Conservation (phyloP, 2,797 vertebrate genomes). For the Arctocebus calabarensis region DNA sequence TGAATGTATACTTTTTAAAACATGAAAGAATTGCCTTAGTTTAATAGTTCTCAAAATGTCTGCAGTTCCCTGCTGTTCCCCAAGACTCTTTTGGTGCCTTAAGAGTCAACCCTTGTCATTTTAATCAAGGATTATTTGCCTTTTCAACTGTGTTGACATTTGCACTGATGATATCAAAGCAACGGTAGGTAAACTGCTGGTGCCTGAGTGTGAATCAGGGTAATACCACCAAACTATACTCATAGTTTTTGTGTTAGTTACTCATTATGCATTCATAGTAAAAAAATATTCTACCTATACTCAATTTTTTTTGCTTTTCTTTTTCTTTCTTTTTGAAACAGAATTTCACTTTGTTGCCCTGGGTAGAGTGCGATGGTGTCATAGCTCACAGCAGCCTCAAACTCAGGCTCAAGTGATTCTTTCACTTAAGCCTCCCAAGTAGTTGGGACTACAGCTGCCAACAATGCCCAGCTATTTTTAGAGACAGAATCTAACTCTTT, state of each 20-base stretch:
- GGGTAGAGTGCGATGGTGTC: too few species aligned
- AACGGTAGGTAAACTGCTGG: not conserved
- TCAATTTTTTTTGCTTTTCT: not conserved
- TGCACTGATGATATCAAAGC: not conserved
- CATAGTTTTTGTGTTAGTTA: not conserved
- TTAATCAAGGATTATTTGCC: not conserved
- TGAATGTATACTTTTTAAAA: constrained; percentile 37
- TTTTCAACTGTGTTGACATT: constrained; percentile 18
- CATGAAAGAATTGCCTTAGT: not conserved
- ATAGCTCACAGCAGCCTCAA: too few species aligned
- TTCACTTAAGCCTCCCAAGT: too few species aligned
- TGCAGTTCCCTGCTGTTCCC: not conserved
- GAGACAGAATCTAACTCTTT: too few species aligned
- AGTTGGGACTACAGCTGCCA: too few species aligned
- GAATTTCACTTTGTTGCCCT: too few species aligned
- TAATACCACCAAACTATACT: not conserved
- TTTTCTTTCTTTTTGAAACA: too few species aligned
- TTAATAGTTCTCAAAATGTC: not conserved
- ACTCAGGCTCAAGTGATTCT: too few species aligned
- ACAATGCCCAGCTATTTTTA: too few species aligned
- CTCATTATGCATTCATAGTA: not conserved
- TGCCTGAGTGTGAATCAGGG: not conserved
- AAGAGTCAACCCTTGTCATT: not conserved
- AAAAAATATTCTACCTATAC: constrained; percentile 8
- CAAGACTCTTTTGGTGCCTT: not conserved